Evolutionary conservation across 2,888 invertebrate species (phyloP).

Genomic region (Acheta domesticus): DNA sequence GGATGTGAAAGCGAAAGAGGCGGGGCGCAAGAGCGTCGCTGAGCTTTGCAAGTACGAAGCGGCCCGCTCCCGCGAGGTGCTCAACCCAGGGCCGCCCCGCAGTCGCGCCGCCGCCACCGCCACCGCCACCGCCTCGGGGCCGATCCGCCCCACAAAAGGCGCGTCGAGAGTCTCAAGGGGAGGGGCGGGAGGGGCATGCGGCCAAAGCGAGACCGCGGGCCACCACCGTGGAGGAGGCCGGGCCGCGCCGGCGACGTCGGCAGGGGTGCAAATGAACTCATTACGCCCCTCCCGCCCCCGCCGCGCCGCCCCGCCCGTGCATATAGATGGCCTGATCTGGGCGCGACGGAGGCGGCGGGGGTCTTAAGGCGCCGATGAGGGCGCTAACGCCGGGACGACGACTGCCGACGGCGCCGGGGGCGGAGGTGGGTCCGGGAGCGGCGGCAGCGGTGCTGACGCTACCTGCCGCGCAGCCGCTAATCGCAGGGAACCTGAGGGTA

Average conservation of each 20-base stretch:
- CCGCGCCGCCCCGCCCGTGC: not conserved
- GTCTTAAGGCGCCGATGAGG: not conserved
- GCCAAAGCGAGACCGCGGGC: not conserved
- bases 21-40: too few relatives aligned
- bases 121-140: too few relatives aligned
- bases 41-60: too few relatives aligned
- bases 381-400: not conserved
- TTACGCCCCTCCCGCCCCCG: not conserved
- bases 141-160: not conserved
- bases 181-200: too few relatives aligned
- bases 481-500: not conserved
- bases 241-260: not conserved
- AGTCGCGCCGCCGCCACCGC: not conserved
- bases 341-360: conserved; percentile 4
- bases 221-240: not conserved
- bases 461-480: not conserved
- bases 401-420: not conserved
- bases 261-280: conserved; percentile 9
- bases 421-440: not conserved
- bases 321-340: conserved; percentile 10
- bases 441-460: not conserved
- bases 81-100: not conserved
- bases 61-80: not conserved
- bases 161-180: not conserved
- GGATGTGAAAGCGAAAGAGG: too few relatives aligned